Evolutionary conservation across 1,140 invertebrate genomes (phyloP).

Genomic region (Orchestia grillus): DNA sequence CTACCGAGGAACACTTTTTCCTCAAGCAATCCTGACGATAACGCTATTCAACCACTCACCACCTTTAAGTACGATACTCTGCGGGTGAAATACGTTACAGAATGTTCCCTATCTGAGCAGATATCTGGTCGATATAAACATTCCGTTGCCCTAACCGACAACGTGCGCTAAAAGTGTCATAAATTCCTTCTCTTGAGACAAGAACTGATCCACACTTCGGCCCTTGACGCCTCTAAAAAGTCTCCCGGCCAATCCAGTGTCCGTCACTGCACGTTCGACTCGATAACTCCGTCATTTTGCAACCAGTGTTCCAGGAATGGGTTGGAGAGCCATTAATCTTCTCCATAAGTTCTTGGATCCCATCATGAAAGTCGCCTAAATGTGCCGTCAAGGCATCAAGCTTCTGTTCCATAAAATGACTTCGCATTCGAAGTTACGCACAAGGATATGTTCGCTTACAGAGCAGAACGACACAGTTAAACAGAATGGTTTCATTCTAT

Average conservation of each 20-base stretch:
- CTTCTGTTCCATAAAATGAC: not conserved
- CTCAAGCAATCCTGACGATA: too few relatives aligned
- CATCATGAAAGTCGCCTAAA: not conserved
- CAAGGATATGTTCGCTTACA: not conserved
- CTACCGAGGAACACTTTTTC: too few relatives aligned
- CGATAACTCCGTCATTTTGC: not conserved
- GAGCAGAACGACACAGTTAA: not conserved
- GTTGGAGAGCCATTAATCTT: not conserved
- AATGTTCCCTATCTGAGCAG: not conserved
- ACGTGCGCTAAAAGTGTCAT: not conserved
- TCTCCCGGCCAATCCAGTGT: not conserved
- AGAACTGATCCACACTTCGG: not conserved
- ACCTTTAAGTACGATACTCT: too few relatives aligned
- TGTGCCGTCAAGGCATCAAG: not conserved
- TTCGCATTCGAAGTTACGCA: not conserved
- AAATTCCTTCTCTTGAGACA: not conserved
- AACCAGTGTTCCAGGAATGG: not conserved
- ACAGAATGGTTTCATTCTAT: too few relatives aligned
- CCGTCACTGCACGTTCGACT: not conserved
- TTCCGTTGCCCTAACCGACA: not conserved
- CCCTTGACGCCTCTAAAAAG: not conserved
- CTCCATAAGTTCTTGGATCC: not conserved
- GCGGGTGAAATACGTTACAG: too few relatives aligned
- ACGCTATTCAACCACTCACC: too few relatives aligned
- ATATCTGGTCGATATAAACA: not conserved